Evolutionary conservation across 1,140 invertebrate genomes (phyloP).

Genomic region (Belonocnema kinseyi): DNA sequence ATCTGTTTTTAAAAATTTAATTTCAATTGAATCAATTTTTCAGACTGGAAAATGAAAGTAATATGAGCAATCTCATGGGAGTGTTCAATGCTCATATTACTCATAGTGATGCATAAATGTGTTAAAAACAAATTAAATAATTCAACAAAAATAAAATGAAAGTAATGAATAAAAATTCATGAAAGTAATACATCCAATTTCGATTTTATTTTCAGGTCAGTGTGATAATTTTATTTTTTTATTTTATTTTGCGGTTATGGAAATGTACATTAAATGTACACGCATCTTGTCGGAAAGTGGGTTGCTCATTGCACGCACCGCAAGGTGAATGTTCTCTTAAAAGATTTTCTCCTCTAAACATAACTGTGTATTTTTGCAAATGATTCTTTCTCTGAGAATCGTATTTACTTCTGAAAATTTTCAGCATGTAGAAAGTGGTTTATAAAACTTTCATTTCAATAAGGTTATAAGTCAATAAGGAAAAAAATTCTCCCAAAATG

Average conservation of each 20-base stretch:
- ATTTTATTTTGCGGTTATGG: constrained; percentile 3
- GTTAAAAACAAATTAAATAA: not conserved
- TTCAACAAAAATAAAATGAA: not conserved
- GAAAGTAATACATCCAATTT: not conserved
- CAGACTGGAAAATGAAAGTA: too few relatives aligned
- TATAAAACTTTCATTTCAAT: too few relatives aligned
- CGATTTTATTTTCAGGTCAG: not conserved
- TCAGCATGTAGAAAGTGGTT: not conserved
- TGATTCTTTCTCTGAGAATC: not conserved
- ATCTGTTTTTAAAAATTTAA: too few relatives aligned
- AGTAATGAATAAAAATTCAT: not conserved
- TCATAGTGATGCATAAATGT: too few relatives aligned
- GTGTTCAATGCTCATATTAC: too few relatives aligned
- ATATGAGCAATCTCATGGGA: too few relatives aligned
- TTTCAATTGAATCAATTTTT: too few relatives aligned
- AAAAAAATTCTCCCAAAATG: too few relatives aligned
- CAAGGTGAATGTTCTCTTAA: constrained; percentile 68
- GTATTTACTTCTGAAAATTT: not conserved
- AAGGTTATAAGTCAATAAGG: too few relatives aligned
- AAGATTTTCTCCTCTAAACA: constrained; percentile 69
- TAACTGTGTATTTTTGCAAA: constrained; percentile 58
- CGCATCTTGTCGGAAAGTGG: constrained; percentile 66
- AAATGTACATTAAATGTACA: not conserved
- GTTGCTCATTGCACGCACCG: constrained; percentile 63
- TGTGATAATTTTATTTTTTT: not conserved